phyloP scores from a whole-genome alignment of 2,797 vertebrate genomes.

The Hyperoplus immaculatus region DNA sequence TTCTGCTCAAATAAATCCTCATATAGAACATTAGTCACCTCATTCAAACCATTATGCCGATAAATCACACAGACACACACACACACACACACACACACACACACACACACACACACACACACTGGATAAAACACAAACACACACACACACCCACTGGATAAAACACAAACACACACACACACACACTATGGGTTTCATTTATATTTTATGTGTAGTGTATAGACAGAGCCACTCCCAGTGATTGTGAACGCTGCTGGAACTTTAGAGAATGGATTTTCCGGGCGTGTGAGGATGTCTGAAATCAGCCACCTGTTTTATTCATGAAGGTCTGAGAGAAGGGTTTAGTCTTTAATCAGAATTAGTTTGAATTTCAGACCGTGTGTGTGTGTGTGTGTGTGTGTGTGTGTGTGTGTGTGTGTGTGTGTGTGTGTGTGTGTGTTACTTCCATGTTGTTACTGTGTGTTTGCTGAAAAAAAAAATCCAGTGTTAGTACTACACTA shows the following conservation, averaged over 20 bases:
- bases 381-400: too few relatives aligned
- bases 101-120: not conserved
- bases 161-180: not conserved
- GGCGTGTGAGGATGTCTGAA: not conserved
- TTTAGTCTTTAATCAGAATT: conserved; percentile 34
- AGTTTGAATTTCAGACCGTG: conserved; percentile 14
- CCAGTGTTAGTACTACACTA: too few relatives aligned
- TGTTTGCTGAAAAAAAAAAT: too few relatives aligned
- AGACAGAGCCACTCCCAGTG: conserved; percentile 34
- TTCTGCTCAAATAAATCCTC: conserved; percentile 56
- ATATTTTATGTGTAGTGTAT: conserved; percentile 61
- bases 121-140: not conserved
- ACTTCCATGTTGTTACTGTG: too few relatives aligned
- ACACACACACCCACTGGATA: not conserved
- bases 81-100: not conserved
- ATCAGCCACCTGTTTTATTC: conserved; percentile 53
- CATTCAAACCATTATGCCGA: not conserved
- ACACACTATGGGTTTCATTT: conserved; percentile 47
- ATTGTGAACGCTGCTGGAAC: conserved; percentile 45
- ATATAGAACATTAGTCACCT: conserved; percentile 32
- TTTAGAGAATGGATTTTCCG: conserved; percentile 49
- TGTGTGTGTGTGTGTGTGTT: too few relatives aligned
- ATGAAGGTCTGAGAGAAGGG: conserved; percentile 29
- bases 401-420: too few relatives aligned
- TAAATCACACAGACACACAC: not conserved